Percentiles rank a stretch among this genome's conserved stretches.
These are phyloP conservation scores for Papilio glaucus DNA, from an alignment of 1,140 invertebrate species.

Conservation along the genomic window DNA sequence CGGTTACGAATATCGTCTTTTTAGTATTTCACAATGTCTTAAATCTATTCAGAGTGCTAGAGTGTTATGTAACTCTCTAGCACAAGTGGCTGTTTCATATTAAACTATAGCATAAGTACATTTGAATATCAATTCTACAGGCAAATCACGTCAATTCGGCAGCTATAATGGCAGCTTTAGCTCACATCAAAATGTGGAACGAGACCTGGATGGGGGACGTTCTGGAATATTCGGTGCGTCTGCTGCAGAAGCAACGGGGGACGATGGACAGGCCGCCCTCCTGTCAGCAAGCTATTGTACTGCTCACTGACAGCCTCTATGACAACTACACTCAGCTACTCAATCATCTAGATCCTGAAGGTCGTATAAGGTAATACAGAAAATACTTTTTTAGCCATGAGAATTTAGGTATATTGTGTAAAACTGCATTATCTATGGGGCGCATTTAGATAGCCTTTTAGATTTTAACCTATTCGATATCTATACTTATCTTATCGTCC, in stretches of 20 bases:
- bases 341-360: constrained; percentile 59
- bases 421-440: too few species aligned
- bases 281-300: constrained; percentile 73
- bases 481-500: too few species aligned
- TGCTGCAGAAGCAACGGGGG: constrained; percentile 81
- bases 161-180: constrained; percentile 89
- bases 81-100: too few species aligned
- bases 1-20: too few species aligned
- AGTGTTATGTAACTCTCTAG: neutral
- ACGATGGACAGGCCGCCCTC: constrained; percentile 49
- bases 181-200: constrained; percentile 87
- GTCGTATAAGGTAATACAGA: constrained; percentile 60
- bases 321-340: constrained; percentile 64
- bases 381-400: neutral
- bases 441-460: too few species aligned
- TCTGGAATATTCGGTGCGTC: constrained; percentile 90
- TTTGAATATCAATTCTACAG: constrained; percentile 69
- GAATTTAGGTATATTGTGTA: too few species aligned
- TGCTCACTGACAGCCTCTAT: constrained; percentile 70
- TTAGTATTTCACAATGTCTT: too few species aligned
- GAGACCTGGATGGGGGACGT: constrained; percentile 94
- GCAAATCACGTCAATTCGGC: constrained; percentile 93
- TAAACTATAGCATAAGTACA: neutral
- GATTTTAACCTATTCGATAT: too few species aligned
- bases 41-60: too few species aligned